Percentiles rank a stretch among this genome's conserved stretches.
Evolutionary conservation across 2,888 invertebrate species (phyloP).

Genomic region (Teleiodes luculella): DNA sequence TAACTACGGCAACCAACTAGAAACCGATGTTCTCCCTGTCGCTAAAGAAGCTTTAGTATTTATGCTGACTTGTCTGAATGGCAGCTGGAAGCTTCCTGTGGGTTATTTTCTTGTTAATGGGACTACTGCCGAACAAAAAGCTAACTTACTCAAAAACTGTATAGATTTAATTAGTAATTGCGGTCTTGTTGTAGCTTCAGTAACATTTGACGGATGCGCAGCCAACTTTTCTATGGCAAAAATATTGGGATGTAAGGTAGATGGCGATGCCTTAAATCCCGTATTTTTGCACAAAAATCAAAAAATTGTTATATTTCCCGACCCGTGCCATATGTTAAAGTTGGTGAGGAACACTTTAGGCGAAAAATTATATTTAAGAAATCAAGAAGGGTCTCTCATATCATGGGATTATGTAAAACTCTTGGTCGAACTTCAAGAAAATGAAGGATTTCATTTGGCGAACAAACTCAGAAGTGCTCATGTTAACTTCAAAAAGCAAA

Average conservation of each 20-base stretch:
- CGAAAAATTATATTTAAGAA: background rate
- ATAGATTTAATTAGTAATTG: constrained; percentile 12
- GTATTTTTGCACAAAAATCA: background rate
- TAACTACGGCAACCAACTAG: constrained; percentile 5
- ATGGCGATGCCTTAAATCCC: constrained; percentile 1
- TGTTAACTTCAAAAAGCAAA: constrained; percentile 9
- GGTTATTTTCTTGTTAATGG: constrained; percentile 17
- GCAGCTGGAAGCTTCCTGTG: constrained; percentile 19
- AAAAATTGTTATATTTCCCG: constrained; percentile 9
- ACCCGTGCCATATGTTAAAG: constrained; percentile 13
- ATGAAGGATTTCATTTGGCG: constrained; percentile 13
- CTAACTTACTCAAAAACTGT: constrained; percentile 19
- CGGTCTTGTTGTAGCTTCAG: background rate
- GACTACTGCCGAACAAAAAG: constrained; percentile 19
- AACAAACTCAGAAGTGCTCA: constrained; percentile 8
- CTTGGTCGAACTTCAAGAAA: constrained; percentile 10
- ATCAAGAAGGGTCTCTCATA: background rate
- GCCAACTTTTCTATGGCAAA: constrained; percentile 21
- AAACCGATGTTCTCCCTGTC: background rate
- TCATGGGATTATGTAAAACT: background rate
- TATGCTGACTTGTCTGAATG: constrained; percentile 16
- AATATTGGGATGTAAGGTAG: constrained; percentile 14
- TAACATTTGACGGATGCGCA: constrained; percentile 24
- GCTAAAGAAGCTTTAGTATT: constrained; percentile 17
- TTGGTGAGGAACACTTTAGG: constrained; percentile 10